Percentiles rank a stretch among this genome's conserved stretches.
These are phyloP conservation scores for Anser brachyrhynchus DNA, from an alignment of 2,113 vertebrate species.

Conservation along the genomic window DNA sequence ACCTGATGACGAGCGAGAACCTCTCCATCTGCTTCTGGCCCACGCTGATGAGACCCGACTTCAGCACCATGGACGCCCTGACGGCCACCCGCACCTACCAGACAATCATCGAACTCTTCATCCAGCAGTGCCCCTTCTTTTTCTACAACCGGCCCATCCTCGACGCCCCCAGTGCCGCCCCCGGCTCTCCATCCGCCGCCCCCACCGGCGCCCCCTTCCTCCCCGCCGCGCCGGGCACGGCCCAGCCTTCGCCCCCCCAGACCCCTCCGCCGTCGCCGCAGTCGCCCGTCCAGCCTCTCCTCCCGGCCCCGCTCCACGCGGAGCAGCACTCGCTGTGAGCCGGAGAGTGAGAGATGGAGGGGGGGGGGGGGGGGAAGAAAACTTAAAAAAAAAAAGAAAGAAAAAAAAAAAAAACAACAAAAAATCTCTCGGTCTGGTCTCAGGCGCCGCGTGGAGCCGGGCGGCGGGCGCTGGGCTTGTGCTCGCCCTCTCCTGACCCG, in stretches of 20 bases:
- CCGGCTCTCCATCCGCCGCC: slow-evolving; percentile 73
- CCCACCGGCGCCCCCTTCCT: slow-evolving; percentile 74
- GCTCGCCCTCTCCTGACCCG: not conserved
- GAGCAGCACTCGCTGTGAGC: slow-evolving; percentile 90
- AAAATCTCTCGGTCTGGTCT: not conserved
- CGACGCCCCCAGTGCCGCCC: slow-evolving; percentile 79
- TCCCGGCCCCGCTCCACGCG: slow-evolving; percentile 81
- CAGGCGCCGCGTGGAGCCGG: not conserved
- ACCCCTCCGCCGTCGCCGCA: slow-evolving; percentile 85
- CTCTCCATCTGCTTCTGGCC: slow-evolving; percentile 98
- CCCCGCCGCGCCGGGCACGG: not conserved
- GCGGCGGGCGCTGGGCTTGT: not conserved
- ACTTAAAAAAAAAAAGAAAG: too few species aligned
- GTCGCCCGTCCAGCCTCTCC: slow-evolving; percentile 81
- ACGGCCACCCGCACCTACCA: slow-evolving; percentile 93
- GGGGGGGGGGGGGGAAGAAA: too few species aligned
- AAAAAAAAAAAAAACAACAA: too few species aligned
- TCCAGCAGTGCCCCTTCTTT: slow-evolving; percentile 93
- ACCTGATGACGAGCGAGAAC: slow-evolving; percentile 97
- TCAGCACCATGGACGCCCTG: slow-evolving; percentile 95
- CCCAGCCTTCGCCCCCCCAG: slow-evolving; percentile 69
- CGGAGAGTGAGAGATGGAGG: not conserved
- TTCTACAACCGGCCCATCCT: slow-evolving; percentile 88
- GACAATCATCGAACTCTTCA: slow-evolving; percentile 98
- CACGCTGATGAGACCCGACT: slow-evolving; percentile 92